Evolutionary conservation across 2,888 invertebrate species (phyloP).

Genomic region (Creontiades dilutus): DNA sequence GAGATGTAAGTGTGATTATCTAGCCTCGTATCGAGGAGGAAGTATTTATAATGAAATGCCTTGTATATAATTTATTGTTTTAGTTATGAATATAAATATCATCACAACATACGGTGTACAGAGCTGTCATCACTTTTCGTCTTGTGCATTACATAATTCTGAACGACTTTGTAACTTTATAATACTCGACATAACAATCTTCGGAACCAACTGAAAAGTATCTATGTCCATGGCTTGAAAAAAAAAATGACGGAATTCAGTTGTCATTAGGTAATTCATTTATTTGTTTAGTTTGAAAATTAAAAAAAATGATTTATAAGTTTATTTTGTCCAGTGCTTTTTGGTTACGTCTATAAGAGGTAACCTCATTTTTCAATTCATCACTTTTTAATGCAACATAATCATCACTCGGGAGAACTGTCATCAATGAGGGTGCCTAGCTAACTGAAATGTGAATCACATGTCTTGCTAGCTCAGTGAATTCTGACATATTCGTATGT

Average conservation of each 20-base stretch:
- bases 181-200: background rate
- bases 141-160: background rate
- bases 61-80: conserved; percentile 25
- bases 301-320: too few species aligned
- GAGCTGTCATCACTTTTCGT: conserved; percentile 9
- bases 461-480: background rate
- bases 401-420: background rate
- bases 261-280: too few species aligned
- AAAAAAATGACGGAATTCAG: too few species aligned
- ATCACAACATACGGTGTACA: conserved; percentile 8
- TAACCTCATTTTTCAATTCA: background rate
- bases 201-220: background rate
- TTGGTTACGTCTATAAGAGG: background rate
- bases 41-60: conserved; percentile 3
- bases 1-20: background rate
- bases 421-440: too few species aligned
- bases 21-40: background rate
- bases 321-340: background rate
- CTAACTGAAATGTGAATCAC: too few species aligned
- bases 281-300: too few species aligned
- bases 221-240: too few species aligned
- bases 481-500: background rate
- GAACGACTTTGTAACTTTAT: background rate
- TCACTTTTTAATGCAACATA: conserved; percentile 13
- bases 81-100: background rate